phyloP scores from a whole-genome alignment of 2,888 invertebrate genomes.

The Notodonta dromedarius region DNA sequence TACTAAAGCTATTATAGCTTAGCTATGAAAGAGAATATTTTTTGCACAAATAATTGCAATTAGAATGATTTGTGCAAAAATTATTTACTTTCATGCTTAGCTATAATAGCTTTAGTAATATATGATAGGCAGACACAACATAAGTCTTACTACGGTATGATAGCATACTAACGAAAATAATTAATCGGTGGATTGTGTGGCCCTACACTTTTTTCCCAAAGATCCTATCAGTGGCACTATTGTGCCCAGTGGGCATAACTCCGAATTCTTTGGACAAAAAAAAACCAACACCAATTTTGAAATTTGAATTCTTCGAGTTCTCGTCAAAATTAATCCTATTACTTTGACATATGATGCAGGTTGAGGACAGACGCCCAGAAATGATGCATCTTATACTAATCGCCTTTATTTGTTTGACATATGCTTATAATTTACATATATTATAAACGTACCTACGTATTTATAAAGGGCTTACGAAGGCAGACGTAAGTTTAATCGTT shows the following conservation, averaged over 20 bases:
- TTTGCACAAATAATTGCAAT: too few species aligned
- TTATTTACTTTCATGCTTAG: too few species aligned
- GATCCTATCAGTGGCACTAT: constrained; percentile 50
- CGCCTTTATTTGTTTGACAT: constrained; percentile 43
- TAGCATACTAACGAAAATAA: constrained; percentile 4
- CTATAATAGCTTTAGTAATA: too few species aligned
- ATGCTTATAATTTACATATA: constrained; percentile 33
- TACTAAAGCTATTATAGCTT: too few species aligned
- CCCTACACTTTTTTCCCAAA: constrained; percentile 38
- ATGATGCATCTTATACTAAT: constrained; percentile 46
- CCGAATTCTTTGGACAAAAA: constrained; percentile 44
- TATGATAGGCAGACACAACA: too few species aligned
- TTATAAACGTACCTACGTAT: constrained; percentile 16
- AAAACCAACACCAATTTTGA: constrained; percentile 27
- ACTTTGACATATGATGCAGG: constrained; percentile 57
- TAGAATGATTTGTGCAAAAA: too few species aligned
- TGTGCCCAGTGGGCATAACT: constrained; percentile 44
- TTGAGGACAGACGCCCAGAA: constrained; percentile 39
- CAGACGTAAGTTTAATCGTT: constrained; percentile 4
- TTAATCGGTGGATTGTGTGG: constrained; percentile 1
- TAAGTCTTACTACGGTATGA: too few species aligned
- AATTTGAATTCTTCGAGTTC: constrained; percentile 48
- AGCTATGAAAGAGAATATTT: too few species aligned
- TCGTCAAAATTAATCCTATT: constrained; percentile 70
- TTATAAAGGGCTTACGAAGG: constrained; percentile 9